Percentiles rank a stretch among this genome's conserved stretches.
These are phyloP conservation scores for Uropetala carovei DNA, from an alignment of 2,888 invertebrate genomes.

Conservation along the genomic window DNA sequence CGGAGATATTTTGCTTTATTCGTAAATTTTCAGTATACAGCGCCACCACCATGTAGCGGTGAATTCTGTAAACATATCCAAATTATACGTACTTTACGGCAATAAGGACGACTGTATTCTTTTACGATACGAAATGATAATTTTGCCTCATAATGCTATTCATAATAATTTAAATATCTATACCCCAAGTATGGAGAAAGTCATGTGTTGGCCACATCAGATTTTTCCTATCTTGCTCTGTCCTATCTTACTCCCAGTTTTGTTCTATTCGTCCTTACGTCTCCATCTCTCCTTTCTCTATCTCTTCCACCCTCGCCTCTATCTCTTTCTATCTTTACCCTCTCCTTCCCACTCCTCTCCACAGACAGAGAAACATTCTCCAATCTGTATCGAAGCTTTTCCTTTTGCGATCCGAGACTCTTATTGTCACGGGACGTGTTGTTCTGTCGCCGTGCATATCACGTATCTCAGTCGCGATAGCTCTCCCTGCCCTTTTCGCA, in stretches of 20 bases:
- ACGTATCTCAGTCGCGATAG: background rate
- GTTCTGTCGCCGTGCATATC: background rate
- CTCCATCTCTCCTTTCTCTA: background rate
- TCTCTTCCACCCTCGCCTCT: background rate
- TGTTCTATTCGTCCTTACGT: background rate
- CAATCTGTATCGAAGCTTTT: background rate
- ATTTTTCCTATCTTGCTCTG: no score
- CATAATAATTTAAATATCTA: no score
- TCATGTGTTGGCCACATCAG: no score
- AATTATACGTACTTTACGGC: no score
- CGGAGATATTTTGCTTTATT: no score
- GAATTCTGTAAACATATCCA: no score
- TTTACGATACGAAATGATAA: no score
- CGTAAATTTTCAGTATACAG: no score
- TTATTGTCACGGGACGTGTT: background rate
- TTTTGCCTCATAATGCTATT: no score
- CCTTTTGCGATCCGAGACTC: background rate
- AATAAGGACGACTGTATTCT: no score
- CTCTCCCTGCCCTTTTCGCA: background rate
- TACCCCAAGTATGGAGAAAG: no score
- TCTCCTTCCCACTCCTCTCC: background rate
- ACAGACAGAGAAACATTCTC: background rate
- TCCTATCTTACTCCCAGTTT: background rate
- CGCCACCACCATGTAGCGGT: no score
- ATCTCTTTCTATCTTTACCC: background rate